A percentile compares a stretch with the other conserved stretches of the same genome.
These are phyloP conservation scores for Simalia tracyae DNA, from an alignment of 2,797 vertebrate species.

Conservation along the genomic window DNA sequence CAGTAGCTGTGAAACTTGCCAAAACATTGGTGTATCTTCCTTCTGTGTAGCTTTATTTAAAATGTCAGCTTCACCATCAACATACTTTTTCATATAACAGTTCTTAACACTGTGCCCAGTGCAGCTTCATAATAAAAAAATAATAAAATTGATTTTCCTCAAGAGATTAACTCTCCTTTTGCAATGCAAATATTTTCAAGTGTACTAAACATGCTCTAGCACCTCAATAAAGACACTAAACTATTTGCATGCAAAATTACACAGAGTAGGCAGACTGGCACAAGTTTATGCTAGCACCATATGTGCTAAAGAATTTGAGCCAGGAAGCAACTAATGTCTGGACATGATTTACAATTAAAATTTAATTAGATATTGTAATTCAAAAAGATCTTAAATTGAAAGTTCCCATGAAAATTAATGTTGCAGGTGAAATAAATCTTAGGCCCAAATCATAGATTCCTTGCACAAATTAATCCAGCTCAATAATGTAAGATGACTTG, in stretches of 20 bases:
- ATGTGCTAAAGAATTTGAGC: slow-evolving; percentile 79
- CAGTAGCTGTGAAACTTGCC: slow-evolving; percentile 49
- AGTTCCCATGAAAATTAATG: slow-evolving; percentile 73
- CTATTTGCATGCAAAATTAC: slow-evolving; percentile 82
- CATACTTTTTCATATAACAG: slow-evolving; percentile 58
- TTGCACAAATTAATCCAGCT: slow-evolving; percentile 47
- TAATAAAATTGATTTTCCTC: slow-evolving; percentile 76
- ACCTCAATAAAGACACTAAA: slow-evolving; percentile 79
- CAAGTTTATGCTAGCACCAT: slow-evolving; percentile 81
- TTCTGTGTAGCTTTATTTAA: slow-evolving; percentile 63
- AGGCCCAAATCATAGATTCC: slow-evolving; percentile 54
- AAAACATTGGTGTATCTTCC: slow-evolving; percentile 42
- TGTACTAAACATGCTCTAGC: slow-evolving; percentile 83
- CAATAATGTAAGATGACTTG: slow-evolving; percentile 38
- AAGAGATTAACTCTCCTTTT: slow-evolving; percentile 73
- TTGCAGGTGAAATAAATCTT: slow-evolving; percentile 55
- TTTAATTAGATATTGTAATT: slow-evolving; percentile 77
- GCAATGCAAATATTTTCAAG: slow-evolving; percentile 83
- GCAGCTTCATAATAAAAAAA: slow-evolving; percentile 46
- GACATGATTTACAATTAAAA: slow-evolving; percentile 80
- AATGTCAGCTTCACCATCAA: slow-evolving; percentile 59
- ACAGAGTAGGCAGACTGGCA: slow-evolving; percentile 79
- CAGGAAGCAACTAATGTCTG: slow-evolving; percentile 77
- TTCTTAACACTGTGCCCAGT: slow-evolving; percentile 48
- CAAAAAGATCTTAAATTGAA: slow-evolving; percentile 70